A percentile compares a stretch with the other conserved stretches of the same genome.
Evolutionary conservation across 2,888 invertebrate genomes (phyloP).

Genomic region (Caenorhabditis drosophilae): DNA sequence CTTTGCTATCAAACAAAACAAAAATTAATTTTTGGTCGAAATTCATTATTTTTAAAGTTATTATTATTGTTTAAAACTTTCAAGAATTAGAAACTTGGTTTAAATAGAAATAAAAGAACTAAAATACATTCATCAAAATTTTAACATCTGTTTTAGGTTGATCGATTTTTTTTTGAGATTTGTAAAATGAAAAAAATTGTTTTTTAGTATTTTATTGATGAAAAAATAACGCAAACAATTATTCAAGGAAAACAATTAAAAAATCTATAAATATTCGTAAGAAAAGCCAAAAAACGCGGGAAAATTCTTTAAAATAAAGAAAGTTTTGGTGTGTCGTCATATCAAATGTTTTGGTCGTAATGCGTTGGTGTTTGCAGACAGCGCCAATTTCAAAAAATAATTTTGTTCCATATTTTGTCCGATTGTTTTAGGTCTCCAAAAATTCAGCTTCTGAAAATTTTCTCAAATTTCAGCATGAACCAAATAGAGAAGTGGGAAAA

Average conservation of each 20-base stretch:
- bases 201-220: too few species aligned
- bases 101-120: too few species aligned
- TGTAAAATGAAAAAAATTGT: too few species aligned
- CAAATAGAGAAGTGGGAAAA: slow-evolving; percentile 18
- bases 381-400: slow-evolving; percentile 26
- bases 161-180: too few species aligned
- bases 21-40: too few species aligned
- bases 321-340: slow-evolving; percentile 15
- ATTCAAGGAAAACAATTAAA: background rate
- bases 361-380: background rate
- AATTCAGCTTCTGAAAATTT: background rate
- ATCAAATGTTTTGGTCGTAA: slow-evolving; percentile 12
- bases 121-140: too few species aligned
- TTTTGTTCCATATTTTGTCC: background rate
- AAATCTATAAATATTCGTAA: background rate
- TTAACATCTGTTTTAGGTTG: too few species aligned
- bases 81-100: too few species aligned
- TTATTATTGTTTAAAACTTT: too few species aligned
- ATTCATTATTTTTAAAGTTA: too few species aligned
- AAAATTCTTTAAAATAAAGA: slow-evolving; percentile 1
- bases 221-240: background rate
- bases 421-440: too few species aligned
- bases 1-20: too few species aligned
- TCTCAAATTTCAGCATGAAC: slow-evolving; percentile 6
- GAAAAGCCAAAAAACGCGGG: background rate